Evolutionary conservation across 1,140 invertebrate species (phyloP), one percentile per base, ranked within the genome.

Genomic region (Epicauta chinensis): DNA sequence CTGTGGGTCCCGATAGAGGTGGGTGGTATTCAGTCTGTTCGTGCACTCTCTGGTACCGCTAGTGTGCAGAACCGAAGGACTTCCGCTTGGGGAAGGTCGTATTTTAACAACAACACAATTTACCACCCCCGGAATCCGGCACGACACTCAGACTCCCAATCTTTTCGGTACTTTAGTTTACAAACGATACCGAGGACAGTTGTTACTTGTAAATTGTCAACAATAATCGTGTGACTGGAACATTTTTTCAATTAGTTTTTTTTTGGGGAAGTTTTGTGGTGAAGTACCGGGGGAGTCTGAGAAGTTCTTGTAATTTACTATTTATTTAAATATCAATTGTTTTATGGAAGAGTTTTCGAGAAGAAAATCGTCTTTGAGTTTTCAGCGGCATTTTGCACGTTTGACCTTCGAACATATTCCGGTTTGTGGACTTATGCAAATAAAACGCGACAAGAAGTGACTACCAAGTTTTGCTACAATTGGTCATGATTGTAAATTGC

Each of bases 1-100:
- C 59, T 59, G 51, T 57, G 59, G 60, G 60, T 60, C 59, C 58
- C 58, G 34, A 43, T 44, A 41, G 46, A 52, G 60, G 60, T 62
- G 60, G 60, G 60, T 62, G 60, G 60, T 51, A 52, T 57, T 62
- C 56, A 62, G 60, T 62, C 55, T 58, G 58, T 54, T 51, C 53
- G 58, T 57, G 55, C 59, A 52, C 56, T 58, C 52, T 58, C 44
- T 42, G 47, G 48, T 54, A 60, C 59, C 55, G 53, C 55, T 59
- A 62, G 52, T 49, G 58, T 57, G 58, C 55, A 58, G 55, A 60
- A 52, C 43, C 40, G 47, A 55, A 62, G 47, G 53, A 62, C 58
- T 60, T 60, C 60, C 60, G 60, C 42, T 40, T 55, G 40, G 43
- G 53, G 60, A 62, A 62, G 60, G 58, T 60, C 58, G 55, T 40